A percentile compares a stretch with the other conserved stretches of the same genome.
Conservation (phyloP, 37 sponge, comb jelly and placozoan genomes). For the Tethya wilhelma region DNA sequence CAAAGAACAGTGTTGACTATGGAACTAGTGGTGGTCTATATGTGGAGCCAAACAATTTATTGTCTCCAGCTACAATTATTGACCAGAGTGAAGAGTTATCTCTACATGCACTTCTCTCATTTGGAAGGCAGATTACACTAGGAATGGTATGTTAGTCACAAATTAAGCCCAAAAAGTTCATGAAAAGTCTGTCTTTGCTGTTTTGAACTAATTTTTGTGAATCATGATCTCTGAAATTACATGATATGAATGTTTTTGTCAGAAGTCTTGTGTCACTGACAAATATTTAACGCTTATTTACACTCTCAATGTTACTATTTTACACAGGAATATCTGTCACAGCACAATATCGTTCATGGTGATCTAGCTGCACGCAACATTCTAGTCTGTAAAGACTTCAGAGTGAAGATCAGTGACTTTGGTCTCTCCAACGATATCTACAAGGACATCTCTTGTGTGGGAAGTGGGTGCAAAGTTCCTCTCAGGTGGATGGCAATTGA, state of each 20-base stretch:
- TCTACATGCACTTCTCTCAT: background rate
- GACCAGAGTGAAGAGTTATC: background rate
- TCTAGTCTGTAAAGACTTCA: background rate
- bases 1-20: too few relatives aligned
- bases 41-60: too few relatives aligned
- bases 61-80: too few relatives aligned
- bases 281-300: too few relatives aligned
- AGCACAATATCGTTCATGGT: background rate
- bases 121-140: background rate
- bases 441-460: background rate
- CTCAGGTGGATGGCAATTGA: background rate
- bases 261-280: too few relatives aligned
- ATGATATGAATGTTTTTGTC: too few relatives aligned
- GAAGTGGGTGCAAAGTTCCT: background rate
- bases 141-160: background rate
- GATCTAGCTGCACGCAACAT: background rate
- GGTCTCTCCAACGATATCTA: background rate
- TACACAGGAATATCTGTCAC: background rate
- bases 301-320: background rate
- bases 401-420: background rate
- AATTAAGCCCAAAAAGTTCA: too few relatives aligned
- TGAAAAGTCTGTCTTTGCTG: too few relatives aligned
- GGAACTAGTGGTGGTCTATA: too few relatives aligned
- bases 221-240: too few relatives aligned
- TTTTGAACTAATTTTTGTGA: too few relatives aligned